Base-by-base conservation (phyloP, 2,113 vertebrate genomes). In the Stegastes partitus region DNA sequence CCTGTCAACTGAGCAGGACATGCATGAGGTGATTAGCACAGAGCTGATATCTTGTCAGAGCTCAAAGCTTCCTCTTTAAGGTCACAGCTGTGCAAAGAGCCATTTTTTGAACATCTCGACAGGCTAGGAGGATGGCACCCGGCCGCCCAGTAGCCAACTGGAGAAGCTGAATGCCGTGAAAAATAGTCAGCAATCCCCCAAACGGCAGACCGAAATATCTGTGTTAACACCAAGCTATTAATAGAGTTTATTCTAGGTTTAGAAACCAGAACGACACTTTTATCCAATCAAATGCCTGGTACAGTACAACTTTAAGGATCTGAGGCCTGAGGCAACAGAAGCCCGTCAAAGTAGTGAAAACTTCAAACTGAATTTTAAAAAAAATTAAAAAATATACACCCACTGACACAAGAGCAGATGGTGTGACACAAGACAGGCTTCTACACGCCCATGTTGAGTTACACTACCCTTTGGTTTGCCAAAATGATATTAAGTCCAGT, bases 221-320 rank as follows among this genome's bases (percentile, higher is more conserved):
- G 66, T 86, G 84, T 84, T 85, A 79, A 83, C 75, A 65, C 25
- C 62, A 15, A 6, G 25, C 75, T 89, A 88, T 91, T 84, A 84
- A 84, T 90, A 87, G 65, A 37, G n/a, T 49, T 84, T 56, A 77
- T 87, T 90, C 76, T 87, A 49, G 85, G 83, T 85, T 87, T 84
- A 59, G 73, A 91, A 87, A 89, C 76, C 82, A 87, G 87, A 87
- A 64, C 78, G 16, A 19, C 53, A 79, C 74, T 82, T 82, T 34
- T 66, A 11, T 74, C 86, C 86, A 87, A 87, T 87, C 84, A 76
- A 51, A 75, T n/a, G 64, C 15, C 54, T 22, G 65, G 19, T 68
- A 25, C 25, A 25, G 55, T 75, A 49, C 25, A 77, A 81, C 69
- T 61, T 81, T 49, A 71, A 56, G 53, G 31, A 78, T 79, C 51